A percentile compares a stretch with the other conserved stretches of the same genome.
These are phyloP conservation scores for Drosophila nasuta DNA, from an alignment of 1,140 invertebrate genomes.

Conservation along the genomic window DNA sequence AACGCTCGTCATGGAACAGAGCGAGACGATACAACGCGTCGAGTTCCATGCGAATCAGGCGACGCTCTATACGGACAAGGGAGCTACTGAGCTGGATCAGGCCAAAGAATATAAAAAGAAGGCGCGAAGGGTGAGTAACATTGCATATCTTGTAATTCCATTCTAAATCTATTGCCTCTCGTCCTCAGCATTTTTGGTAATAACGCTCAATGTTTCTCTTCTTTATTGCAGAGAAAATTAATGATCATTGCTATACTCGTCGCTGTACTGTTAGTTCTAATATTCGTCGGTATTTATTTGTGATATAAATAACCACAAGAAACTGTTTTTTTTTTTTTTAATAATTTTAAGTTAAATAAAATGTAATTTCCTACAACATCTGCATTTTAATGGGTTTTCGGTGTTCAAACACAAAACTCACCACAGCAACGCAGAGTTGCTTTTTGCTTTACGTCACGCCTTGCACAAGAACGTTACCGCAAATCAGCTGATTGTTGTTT, in stretches of 20 bases:
- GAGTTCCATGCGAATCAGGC: slow-evolving; percentile 84
- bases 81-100: slow-evolving; percentile 72
- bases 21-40: slow-evolving; percentile 78
- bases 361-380: slow-evolving; percentile 12
- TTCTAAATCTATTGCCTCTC: background rate
- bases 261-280: slow-evolving; percentile 70
- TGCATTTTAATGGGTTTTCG: background rate
- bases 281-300: slow-evolving; percentile 81
- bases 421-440: slow-evolving; percentile 27
- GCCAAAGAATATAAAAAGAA: slow-evolving; percentile 73
- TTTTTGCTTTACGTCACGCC: background rate
- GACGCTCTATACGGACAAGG: slow-evolving; percentile 74
- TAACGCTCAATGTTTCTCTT: slow-evolving; percentile 16
- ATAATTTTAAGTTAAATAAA: slow-evolving; percentile 51
- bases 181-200: background rate
- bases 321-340: slow-evolving; percentile 31
- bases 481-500: slow-evolving; percentile 42
- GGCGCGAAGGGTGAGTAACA: slow-evolving; percentile 70
- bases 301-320: slow-evolving; percentile 50
- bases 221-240: slow-evolving; percentile 77
- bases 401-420: slow-evolving; percentile 28
- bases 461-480: background rate
- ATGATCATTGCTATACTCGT: slow-evolving; percentile 73
- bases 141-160: background rate
- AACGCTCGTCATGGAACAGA: slow-evolving; percentile 82